phyloP scores from a whole-genome alignment of 2,113 vertebrate genomes.

The Tinamus guttatus region DNA sequence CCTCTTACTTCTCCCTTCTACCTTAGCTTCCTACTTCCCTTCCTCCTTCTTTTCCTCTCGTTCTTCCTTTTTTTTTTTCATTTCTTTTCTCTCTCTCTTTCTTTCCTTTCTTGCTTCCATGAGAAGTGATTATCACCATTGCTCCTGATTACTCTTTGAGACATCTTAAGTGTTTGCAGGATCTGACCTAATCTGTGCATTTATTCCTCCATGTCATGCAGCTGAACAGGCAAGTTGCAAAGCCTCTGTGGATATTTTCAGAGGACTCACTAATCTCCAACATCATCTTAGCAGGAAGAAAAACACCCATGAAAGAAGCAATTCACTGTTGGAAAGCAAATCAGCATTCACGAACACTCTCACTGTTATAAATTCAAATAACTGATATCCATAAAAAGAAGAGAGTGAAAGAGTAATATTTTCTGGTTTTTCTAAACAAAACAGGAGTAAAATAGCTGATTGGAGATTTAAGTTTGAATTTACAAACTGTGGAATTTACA shows the following conservation, averaged over 20 bases:
- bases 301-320: not conserved
- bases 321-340: not conserved
- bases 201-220: not conserved
- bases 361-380: not conserved
- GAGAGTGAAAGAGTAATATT: not conserved
- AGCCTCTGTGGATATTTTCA: not conserved
- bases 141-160: not conserved
- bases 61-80: no score
- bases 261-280: not conserved
- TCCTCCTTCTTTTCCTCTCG: not conserved
- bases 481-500: slow-evolving; percentile 55
- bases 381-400: not conserved
- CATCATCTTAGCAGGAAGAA: not conserved
- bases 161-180: not conserved
- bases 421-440: slow-evolving; percentile 41
- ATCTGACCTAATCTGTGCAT: not conserved
- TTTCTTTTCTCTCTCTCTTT: no score
- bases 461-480: slow-evolving; percentile 52
- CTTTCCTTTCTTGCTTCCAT: not conserved
- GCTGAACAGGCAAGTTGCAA: not conserved
- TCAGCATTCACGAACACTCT: not conserved
- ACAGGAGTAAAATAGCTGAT: slow-evolving; percentile 38
- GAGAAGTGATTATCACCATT: not conserved
- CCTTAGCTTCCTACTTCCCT: not conserved
- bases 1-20: not conserved